A percentile compares a stretch with the other conserved stretches of the same genome.
These are phyloP conservation scores for Caenorhabditis sp. DNA, from an alignment of 2,888 invertebrate genomes.

Conservation along the genomic window DNA sequence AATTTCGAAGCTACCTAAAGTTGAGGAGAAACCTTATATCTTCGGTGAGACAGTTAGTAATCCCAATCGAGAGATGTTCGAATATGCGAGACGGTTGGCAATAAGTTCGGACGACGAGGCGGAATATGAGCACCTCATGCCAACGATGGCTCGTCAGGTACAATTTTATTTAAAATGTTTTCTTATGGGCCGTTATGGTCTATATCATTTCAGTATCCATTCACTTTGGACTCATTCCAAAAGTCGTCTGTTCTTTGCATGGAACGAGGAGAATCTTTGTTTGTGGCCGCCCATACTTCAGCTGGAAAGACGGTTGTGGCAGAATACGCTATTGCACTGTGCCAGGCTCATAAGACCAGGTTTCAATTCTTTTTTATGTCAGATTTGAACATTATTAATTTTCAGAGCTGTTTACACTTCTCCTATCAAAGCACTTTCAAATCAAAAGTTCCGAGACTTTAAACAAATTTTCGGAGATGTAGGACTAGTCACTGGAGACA, in stretches of 20 bases:
- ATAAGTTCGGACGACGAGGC: conserved; percentile 52
- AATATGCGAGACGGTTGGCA: conserved; percentile 61
- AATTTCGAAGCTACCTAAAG: neutral
- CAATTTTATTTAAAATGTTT: neutral
- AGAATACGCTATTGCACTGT: conserved; percentile 98
- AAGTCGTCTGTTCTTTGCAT: conserved; percentile 95
- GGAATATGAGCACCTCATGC: conserved; percentile 64
- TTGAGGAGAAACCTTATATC: neutral
- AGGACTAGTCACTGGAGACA: conserved; percentile 94
- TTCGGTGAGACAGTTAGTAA: neutral
- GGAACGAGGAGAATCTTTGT: conserved; percentile 93
- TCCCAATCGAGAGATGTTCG: conserved; percentile 45
- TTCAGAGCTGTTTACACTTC: conserved; percentile 87
- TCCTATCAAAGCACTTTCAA: conserved; percentile 98
- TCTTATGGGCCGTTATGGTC: neutral
- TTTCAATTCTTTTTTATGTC: no score
- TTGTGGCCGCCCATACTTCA: conserved; percentile 99
- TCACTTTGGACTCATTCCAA: conserved; percentile 97
- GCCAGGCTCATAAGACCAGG: conserved; percentile 87
- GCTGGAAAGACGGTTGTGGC: conserved; percentile 98
- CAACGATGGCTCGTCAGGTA: conserved; percentile 73
- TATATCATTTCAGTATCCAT: conserved; percentile 86
- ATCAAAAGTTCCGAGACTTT: conserved; percentile 99
- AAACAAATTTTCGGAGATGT: conserved; percentile 93
- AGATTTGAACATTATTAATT: neutral